phyloP scores from a whole-genome alignment of 2,888 invertebrate species.

The Dasypolia templi region DNA sequence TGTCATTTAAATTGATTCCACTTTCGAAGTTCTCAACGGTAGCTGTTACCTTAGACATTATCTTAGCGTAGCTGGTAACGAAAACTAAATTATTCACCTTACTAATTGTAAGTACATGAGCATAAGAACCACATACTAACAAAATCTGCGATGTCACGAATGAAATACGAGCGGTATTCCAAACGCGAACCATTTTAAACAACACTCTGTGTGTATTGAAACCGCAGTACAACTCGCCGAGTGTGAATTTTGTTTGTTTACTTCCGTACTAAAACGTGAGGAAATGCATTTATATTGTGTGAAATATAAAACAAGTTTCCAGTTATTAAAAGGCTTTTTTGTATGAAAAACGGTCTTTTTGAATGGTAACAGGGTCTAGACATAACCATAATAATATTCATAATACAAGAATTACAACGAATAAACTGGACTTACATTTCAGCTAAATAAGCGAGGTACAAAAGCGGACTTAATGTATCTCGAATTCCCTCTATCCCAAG shows the following conservation, averaged over 20 bases:
- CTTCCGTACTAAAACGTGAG: conserved; percentile 19
- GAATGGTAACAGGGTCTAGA: not conserved
- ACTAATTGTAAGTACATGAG: not conserved
- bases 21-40: not conserved
- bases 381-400: not conserved
- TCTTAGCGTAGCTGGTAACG: not conserved
- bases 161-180: conserved; percentile 22
- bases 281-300: not conserved
- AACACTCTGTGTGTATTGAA: conserved; percentile 30
- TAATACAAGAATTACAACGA: not conserved
- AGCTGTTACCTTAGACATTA: not conserved
- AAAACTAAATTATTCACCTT: not conserved
- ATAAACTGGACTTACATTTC: not conserved
- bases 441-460: not conserved
- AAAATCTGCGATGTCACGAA: not conserved
- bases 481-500: conserved; percentile 25
- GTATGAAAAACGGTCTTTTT: not conserved
- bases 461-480: conserved; percentile 12
- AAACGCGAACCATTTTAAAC: conserved; percentile 38
- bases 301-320: not conserved
- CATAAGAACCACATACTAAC: not conserved
- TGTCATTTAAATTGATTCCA: not conserved
- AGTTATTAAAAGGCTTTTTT: not conserved
- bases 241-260: conserved; percentile 54
- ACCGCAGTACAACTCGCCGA: conserved; percentile 47